Evolutionary conservation across 2,113 vertebrate genomes (phyloP), one percentile per base, ranked within the genome.

Genomic region (Phoxinus phoxinus): DNA sequence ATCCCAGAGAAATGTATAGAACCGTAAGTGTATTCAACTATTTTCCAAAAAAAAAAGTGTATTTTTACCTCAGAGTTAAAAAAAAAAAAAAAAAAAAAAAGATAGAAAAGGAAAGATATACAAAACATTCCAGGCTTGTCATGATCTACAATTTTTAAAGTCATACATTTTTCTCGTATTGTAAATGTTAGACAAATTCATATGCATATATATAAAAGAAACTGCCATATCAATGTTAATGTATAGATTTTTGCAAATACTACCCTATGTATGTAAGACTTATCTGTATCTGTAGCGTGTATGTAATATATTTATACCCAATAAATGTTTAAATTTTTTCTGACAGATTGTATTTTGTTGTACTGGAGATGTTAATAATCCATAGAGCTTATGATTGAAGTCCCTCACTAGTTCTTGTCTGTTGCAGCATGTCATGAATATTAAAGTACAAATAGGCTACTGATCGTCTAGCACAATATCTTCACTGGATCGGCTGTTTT

Each of bases 241-340:
- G 98, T 99, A 99, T 99, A 99, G 97, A 97, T 98, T 98, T 94
- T 99, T 98, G 96, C 96, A 97, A 97, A 99, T 97, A 98, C 95
- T 97, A 98, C 96, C 96, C 97, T 97, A 95, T 97, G 96, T 97
- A 98, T 97, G 97, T 98, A 98, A 98, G 97, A 98, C 97, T 94
- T 97, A 98, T 97, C 96, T 96, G 96, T 99, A 99, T 96, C 97
- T 96, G 97, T 99, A 99, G 98, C 97, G 96, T 98, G 97, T 97
- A 98, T 99, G 97, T 99, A 98, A 99, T 99, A 99, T 99, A 99
- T 99, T 99, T 99, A 99, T 98, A 97, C 98, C 94, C 98, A 99
- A 99, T 99, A 99, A 99, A 99, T 98, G 97, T 98, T 99, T 98
- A 96, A 97, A 97, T 98, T 98, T 81, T 96, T 95, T 94, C 95